These are phyloP conservation scores for Pheosia tremula DNA, from an alignment of 2,888 invertebrate species.

Conservation along the genomic window DNA sequence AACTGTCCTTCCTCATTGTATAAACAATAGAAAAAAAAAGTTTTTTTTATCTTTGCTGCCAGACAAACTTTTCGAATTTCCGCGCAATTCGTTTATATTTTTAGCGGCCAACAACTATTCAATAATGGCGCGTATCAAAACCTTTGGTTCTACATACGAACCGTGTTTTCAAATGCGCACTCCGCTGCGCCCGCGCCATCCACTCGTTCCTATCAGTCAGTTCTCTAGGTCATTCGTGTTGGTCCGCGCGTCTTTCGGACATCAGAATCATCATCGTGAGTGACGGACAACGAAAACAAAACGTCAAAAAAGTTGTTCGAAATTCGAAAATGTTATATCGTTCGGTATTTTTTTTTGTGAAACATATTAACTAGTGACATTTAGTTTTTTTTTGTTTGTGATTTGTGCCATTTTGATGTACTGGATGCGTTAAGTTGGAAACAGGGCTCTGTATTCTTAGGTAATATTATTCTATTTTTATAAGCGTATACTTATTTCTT, in stretches of 20 bases:
- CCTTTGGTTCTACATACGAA: slow-evolving; percentile 17
- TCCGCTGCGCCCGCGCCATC: slow-evolving; percentile 55
- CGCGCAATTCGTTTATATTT: too few relatives aligned
- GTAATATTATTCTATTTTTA: too few relatives aligned
- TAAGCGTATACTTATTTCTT: too few relatives aligned
- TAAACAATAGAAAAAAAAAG: too few relatives aligned
- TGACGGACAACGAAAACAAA: slow-evolving; percentile 24
- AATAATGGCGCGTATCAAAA: slow-evolving; percentile 43
- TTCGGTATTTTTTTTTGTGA: not conserved
- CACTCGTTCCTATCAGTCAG: slow-evolving; percentile 59
- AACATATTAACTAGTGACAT: not conserved
- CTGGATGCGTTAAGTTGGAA: too few relatives aligned
- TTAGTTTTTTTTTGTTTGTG: not conserved
- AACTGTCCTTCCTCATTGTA: too few relatives aligned
- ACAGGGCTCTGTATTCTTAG: too few relatives aligned
- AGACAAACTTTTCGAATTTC: too few relatives aligned
- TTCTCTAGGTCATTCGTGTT: slow-evolving; percentile 65
- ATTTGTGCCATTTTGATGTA: not conserved
- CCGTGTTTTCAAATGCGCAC: slow-evolving; percentile 58
- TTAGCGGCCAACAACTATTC: too few relatives aligned
- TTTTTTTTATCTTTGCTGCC: too few relatives aligned
- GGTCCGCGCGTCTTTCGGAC: slow-evolving; percentile 44
- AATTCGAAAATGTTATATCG: not conserved
- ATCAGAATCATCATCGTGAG: not conserved
- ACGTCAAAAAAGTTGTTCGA: slow-evolving; percentile 5